Base-by-base conservation (phyloP, 2,113 vertebrate genomes). In the Amphiprion percula region DNA sequence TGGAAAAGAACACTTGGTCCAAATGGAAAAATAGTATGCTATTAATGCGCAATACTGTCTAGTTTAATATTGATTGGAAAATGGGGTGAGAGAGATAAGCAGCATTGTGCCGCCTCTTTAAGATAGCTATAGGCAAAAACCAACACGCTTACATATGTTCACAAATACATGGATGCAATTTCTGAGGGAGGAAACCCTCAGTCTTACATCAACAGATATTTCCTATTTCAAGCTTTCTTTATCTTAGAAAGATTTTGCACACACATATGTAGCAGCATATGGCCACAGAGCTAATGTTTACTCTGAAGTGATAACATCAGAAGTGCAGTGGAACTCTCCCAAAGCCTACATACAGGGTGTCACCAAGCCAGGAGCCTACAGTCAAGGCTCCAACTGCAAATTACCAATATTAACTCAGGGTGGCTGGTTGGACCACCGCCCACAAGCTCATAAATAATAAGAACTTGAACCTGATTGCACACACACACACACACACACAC, bases 251-350 rank as follows among this genome's bases (percentile, higher is more conserved):
- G n/a, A 58, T 54, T 58, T 61, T 50, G 54, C 52, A 68, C 65
- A 39, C 23, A 26, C 26, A 55, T 52, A 63, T 37, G 33, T 60
- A 68, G 67, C 67, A 65, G 39, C n/a, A 19, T 44, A 83, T 61
- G 74, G 50, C 65, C 65, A 54, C 65, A 70, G 54, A 77, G 73
- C 68, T 68, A 54, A 61, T 91, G 82, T 86, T 88, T 91, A 86
- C 82, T 69, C 61, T 82, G 41, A 77, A 53, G 77, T 47, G 91
- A 92, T 93, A 93, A 91, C 63, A 93, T 93, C 89, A 83, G 80
- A 77, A 44, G 55, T 47, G 54, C 1, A 60, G 65, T 83, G 80
- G 88, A 90, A 79, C 28, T 30, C 65, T 82, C 73, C 81, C 86
- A 89, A 87, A 88, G 65, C 49, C 71, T 77, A 87, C 86, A 83